Evolutionary conservation across 2,113 vertebrate genomes (phyloP).

Genomic region (Lutjanus erythropterus): DNA sequence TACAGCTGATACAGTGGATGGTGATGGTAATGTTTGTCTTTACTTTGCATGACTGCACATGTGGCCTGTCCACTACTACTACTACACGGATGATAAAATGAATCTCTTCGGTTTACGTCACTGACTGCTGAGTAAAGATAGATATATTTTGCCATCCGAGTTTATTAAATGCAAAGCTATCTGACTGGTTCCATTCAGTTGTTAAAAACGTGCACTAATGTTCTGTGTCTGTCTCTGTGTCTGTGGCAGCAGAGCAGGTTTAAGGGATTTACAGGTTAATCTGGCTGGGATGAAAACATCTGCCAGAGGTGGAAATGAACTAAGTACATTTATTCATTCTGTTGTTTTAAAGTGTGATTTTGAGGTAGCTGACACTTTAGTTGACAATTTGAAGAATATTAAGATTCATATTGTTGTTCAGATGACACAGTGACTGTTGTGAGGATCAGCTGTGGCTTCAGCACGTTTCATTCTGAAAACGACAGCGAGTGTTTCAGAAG

Average conservation of each 20-base stretch:
- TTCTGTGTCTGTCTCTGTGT: not conserved
- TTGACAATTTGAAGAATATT: too few species aligned
- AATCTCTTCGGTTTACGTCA: not conserved
- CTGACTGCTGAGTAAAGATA: not conserved
- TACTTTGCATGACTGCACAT: not conserved
- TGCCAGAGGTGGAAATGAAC: constrained; percentile 28
- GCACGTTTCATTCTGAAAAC: not conserved
- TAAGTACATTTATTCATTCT: not conserved
- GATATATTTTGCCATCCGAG: not conserved
- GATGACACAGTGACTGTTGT: not conserved
- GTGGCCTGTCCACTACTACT: not conserved
- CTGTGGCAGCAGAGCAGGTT: constrained; percentile 10
- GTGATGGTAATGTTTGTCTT: not conserved
- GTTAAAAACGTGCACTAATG: not conserved
- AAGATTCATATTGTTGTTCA: too few species aligned
- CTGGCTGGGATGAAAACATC: constrained; percentile 25
- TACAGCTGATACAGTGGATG: not conserved
- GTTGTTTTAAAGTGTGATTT: not conserved
- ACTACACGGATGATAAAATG: not conserved
- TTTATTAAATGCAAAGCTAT: not conserved
- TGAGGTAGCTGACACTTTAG: not conserved
- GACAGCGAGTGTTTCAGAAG: not conserved
- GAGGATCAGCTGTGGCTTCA: not conserved
- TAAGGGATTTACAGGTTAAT: constrained; percentile 29
- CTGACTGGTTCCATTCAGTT: not conserved